Conservation (phyloP, 2,888 invertebrate species). For the Anticlea derivata region DNA sequence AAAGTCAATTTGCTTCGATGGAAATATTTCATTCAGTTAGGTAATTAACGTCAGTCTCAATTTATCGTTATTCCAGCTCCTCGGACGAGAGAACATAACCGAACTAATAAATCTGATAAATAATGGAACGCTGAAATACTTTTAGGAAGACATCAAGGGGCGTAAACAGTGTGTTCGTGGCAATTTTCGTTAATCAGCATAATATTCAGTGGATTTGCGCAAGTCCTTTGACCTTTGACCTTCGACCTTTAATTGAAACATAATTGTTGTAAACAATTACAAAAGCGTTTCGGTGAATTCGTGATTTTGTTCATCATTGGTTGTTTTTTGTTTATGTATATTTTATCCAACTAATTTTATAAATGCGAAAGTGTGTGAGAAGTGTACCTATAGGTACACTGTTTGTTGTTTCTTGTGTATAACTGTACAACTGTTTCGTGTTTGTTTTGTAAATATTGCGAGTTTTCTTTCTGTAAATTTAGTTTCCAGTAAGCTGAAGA, state of each 20-base stretch:
- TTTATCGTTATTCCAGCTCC: slow-evolving; percentile 39
- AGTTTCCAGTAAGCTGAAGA: too few relatives aligned
- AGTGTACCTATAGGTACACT: too few relatives aligned
- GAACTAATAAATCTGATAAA: slow-evolving; percentile 5
- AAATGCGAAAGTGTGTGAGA: too few relatives aligned
- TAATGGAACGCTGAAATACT: slow-evolving; percentile 12
- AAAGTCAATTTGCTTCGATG: slow-evolving; percentile 54
- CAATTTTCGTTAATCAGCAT: slow-evolving; percentile 7
- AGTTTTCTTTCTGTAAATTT: too few relatives aligned
- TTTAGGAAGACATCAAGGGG: slow-evolving; percentile 3
- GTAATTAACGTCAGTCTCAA: slow-evolving; percentile 48
- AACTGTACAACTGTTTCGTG: too few relatives aligned
- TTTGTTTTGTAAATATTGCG: too few relatives aligned
- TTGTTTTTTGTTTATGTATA: too few relatives aligned
- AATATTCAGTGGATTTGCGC: background rate
- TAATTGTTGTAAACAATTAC: too few relatives aligned
- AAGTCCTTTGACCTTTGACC: slow-evolving; percentile 8
- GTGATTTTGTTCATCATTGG: too few relatives aligned
- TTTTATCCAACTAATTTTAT: too few relatives aligned
- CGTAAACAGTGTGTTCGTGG: slow-evolving; percentile 11
- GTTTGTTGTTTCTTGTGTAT: too few relatives aligned
- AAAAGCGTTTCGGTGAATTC: too few relatives aligned
- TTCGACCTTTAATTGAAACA: background rate
- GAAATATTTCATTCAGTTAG: slow-evolving; percentile 47
- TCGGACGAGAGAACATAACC: slow-evolving; percentile 39